Evolutionary conservation across 2,888 invertebrate species (phyloP), one percentile per base, ranked within the genome.

Genomic region (Endotricha flammealis): DNA sequence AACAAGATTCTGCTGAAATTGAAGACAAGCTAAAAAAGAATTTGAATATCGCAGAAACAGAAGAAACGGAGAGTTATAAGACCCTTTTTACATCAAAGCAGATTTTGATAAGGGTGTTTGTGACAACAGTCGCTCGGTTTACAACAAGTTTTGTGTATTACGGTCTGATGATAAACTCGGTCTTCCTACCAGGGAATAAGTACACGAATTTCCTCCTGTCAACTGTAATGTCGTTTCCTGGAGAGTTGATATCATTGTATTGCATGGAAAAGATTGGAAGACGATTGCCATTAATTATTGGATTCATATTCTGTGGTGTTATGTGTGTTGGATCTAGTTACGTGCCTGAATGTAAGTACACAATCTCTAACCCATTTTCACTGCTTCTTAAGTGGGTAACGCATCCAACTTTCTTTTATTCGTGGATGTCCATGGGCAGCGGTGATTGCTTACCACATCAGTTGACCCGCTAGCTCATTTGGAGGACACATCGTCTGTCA

Each of bases 141-240:
- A 71, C 77, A 0, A 61, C 65, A 0, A 70, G 58, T 11, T 82
- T 82, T 30, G 74, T 81, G 7, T 83, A 82, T 42, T 78, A 75
- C 30, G 81, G 82, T 0, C 32, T 82, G 36, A 66, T 79, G 60
- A 57, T 79, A 11, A 78, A 80, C 39, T 76, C 80, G 0, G 81
- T 81, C 1, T 71, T 52, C 46, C 46, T 83, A 11, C 80, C 83
- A 0, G 82, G 83, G 0, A 58, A 77, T 32, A 82, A 79, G 35
- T 77, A 82, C 32, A 57, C 63, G 2, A 82, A 81, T 46, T 82
- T 81, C 35, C 40, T 79, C n/a, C 48, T 83, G 28, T 50, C 73
- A 1, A 73, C 81, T 0, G 45, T 79, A 22, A 77, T 79, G 71
- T 80, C 79, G 0, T 79, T 77, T 25, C 83, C 81, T 0, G 83